A percentile compares a stretch with the other conserved stretches of the same genome.
Conservation (phyloP, 2,113 vertebrate genomes). For the Pagrus major region DNA sequence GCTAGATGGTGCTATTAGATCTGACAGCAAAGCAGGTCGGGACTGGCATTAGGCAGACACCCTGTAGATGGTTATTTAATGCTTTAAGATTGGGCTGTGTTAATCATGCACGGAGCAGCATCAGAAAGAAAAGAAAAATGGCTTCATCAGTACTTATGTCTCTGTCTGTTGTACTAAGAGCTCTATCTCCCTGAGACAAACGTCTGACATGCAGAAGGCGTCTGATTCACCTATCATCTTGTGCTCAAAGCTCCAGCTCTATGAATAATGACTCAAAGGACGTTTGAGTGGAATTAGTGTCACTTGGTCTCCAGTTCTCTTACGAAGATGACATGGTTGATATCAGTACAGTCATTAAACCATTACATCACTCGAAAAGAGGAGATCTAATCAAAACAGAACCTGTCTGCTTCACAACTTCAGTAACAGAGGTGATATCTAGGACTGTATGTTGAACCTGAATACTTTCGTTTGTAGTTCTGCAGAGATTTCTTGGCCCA, state of each 20-base stretch:
- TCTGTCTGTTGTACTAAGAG: constrained; percentile 40
- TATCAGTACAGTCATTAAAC: constrained; percentile 19
- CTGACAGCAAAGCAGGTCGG: constrained; percentile 18
- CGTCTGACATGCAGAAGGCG: neutral
- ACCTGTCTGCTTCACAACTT: neutral
- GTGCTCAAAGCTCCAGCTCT: neutral
- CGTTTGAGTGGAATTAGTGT: constrained; percentile 26
- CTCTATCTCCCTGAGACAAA: constrained; percentile 23
- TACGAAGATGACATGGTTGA: constrained; percentile 1
- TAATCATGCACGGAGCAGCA: constrained; percentile 26
- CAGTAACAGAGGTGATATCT: neutral
- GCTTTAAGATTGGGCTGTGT: constrained; percentile 37
- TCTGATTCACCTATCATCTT: constrained; percentile 42
- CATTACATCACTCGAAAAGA: neutral
- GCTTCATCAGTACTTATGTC: constrained; percentile 44
- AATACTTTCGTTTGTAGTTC: no score
- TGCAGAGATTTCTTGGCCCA: no score
- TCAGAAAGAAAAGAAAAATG: neutral
- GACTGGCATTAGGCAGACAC: constrained; percentile 13
- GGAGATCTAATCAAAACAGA: neutral
- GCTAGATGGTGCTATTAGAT: constrained; percentile 21
- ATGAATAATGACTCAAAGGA: neutral
- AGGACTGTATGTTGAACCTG: neutral
- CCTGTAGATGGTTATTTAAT: neutral
- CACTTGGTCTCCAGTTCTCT: neutral